A percentile compares a stretch with the other conserved stretches of the same genome.
These are phyloP conservation scores for Apocheima hispidaria DNA, from an alignment of 2,888 invertebrate genomes.

Conservation along the genomic window DNA sequence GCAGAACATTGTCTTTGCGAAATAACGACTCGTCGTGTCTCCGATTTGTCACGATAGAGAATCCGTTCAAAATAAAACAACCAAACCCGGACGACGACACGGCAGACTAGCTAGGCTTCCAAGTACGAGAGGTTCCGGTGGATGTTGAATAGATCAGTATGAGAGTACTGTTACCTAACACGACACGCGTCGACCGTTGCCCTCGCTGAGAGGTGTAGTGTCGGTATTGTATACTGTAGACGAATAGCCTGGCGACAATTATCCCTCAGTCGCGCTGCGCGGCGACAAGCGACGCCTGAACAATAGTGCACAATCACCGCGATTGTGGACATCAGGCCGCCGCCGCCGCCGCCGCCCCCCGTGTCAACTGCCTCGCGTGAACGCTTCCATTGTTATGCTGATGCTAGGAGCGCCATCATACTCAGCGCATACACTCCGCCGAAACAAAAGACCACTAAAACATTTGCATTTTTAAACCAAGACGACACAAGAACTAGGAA, in stretches of 20 bases:
- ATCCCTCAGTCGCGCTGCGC: constrained; percentile 62
- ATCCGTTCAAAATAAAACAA: constrained; percentile 37
- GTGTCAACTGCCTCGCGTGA: constrained; percentile 78
- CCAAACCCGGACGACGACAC: constrained; percentile 36
- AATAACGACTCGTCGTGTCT: constrained; percentile 37
- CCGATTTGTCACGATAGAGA: constrained; percentile 33
- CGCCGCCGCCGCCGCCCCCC: constrained; percentile 54
- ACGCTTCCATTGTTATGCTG: constrained; percentile 79
- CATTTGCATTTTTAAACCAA: constrained; percentile 71
- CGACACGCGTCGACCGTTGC: constrained; percentile 46
- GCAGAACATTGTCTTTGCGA: constrained; percentile 39
- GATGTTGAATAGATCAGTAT: constrained; percentile 55
- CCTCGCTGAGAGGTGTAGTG: constrained; percentile 51
- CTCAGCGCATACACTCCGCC: constrained; percentile 57
- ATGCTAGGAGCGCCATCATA: constrained; percentile 61
- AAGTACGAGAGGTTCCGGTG: constrained; percentile 28
- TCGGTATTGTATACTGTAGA: constrained; percentile 55
- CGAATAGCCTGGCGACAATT: constrained; percentile 60
- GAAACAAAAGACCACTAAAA: constrained; percentile 70
- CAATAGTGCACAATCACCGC: constrained; percentile 79
- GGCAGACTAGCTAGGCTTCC: constrained; percentile 28
- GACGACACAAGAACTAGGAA: constrained; percentile 53
- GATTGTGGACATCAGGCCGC: no score
- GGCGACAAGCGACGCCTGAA: constrained; percentile 62
- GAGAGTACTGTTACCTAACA: constrained; percentile 64